Conservation (phyloP, 2,888 invertebrate genomes). For the Tholera decimalis region DNA sequence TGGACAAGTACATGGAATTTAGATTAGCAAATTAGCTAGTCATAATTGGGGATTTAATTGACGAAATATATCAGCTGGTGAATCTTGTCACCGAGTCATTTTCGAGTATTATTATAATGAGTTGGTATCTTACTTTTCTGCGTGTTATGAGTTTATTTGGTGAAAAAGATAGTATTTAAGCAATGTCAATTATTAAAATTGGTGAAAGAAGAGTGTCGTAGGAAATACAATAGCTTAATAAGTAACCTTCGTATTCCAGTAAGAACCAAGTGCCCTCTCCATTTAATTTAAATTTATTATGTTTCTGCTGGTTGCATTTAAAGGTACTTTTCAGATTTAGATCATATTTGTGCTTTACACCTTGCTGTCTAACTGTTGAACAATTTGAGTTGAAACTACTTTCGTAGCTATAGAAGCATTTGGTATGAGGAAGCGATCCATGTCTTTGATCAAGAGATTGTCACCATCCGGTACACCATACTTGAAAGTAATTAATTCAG, state of each 20-base stretch:
- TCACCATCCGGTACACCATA: slow-evolving; percentile 97
- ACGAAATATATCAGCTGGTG: too few species aligned
- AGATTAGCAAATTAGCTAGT: background rate
- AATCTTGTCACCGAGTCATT: too few species aligned
- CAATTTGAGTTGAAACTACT: slow-evolving; percentile 97
- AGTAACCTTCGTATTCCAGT: background rate
- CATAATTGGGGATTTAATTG: background rate
- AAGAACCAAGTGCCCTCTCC: background rate
- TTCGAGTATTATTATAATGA: too few species aligned
- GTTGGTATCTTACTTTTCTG: too few species aligned
- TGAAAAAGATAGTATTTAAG: background rate
- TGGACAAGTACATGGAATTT: slow-evolving; percentile 1
- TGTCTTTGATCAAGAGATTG: slow-evolving; percentile 95
- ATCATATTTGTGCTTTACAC: slow-evolving; percentile 33
- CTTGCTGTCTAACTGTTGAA: slow-evolving; percentile 86
- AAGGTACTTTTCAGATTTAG: background rate
- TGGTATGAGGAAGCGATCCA: slow-evolving; percentile 98
- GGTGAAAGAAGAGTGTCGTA: background rate
- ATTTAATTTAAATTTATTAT: background rate
- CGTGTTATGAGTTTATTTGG: background rate
- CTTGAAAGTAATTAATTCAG: slow-evolving; percentile 99
- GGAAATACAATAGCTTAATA: background rate
- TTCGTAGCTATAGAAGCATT: slow-evolving; percentile 97
- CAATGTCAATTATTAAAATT: slow-evolving; percentile 3
- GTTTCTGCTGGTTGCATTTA: background rate